Evolutionary conservation across 92 coral and sea anemone genomes (phyloP).

Genomic region (Actinostola sp.): DNA sequence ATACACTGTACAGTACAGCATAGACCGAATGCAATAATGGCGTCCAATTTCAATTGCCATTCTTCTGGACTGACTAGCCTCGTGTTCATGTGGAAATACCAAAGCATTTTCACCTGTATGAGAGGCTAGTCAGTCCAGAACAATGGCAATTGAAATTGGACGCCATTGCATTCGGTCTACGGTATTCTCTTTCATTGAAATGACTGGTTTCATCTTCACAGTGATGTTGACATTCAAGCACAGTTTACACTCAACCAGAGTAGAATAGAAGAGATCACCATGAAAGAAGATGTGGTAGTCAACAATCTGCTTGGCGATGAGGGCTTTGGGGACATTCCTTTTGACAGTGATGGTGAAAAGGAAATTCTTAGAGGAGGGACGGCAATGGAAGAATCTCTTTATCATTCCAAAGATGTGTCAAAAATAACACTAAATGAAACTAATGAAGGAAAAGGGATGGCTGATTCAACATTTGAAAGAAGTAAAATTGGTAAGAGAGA

Average conservation of each 20-base stretch:
- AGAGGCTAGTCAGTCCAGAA: too few relatives aligned
- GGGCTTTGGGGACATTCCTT: slow-evolving; percentile 98
- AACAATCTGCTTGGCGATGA: slow-evolving; percentile 89
- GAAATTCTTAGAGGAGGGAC: slow-evolving; percentile 84
- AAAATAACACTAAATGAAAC: slow-evolving; percentile 83
- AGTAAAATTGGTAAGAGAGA: slow-evolving; percentile 75
- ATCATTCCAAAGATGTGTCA: slow-evolving; percentile 83
- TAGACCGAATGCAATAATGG: too few relatives aligned
- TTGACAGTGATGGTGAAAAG: slow-evolving; percentile 84
- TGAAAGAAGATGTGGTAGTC: slow-evolving; percentile 93
- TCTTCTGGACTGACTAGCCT: too few relatives aligned
- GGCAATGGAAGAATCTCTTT: slow-evolving; percentile 82
- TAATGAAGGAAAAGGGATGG: slow-evolving; percentile 59
- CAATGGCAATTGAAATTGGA: too few relatives aligned
- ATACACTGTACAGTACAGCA: too few relatives aligned
- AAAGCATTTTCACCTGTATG: too few relatives aligned
- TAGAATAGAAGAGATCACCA: slow-evolving; percentile 94
- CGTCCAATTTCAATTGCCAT: too few relatives aligned
- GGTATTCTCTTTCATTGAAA: too few relatives aligned
- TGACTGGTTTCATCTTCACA: slow-evolving; percentile 13
- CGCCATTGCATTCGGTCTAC: too few relatives aligned
- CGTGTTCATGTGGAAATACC: too few relatives aligned
- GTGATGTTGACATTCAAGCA: slow-evolving; percentile 97
- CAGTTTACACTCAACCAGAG: slow-evolving; percentile 98
- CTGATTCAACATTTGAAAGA: slow-evolving; percentile 74